Percentiles rank a stretch among this genome's conserved stretches.
Conservation (phyloP, 1,140 invertebrate genomes). For the Chironomus striatipennis region DNA sequence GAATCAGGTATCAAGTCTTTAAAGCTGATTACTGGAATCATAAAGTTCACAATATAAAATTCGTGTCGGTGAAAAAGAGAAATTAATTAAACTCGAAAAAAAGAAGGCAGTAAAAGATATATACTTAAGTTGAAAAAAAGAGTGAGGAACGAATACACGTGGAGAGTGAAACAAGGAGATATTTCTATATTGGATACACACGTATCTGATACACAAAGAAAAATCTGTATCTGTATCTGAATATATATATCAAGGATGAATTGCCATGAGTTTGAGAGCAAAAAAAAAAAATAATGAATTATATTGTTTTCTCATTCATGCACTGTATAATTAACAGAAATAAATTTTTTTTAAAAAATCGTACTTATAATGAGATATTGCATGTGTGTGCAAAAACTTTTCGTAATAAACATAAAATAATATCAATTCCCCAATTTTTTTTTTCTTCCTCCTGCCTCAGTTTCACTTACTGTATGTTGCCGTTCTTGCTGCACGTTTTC, state of each 20-base stretch:
- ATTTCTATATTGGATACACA: no score
- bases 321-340: slow-evolving; percentile 22
- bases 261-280: neutral
- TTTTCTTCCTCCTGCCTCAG: no score
- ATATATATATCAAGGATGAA: neutral
- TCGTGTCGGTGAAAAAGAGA: neutral
- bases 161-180: no score
- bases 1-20: neutral
- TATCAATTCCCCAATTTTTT: no score
- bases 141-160: no score
- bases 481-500: neutral
- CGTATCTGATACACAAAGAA: no score
- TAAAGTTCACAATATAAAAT: neutral
- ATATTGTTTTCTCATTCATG: neutral
- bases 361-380: neutral
- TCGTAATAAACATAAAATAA: no score
- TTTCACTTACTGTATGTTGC: neutral
- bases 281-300: slow-evolving; percentile 3
- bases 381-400: neutral
- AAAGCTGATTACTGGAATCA: neutral
- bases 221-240: no score
- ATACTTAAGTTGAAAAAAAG: no score
- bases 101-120: no score
- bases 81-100: neutral
- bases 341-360: slow-evolving; percentile 11